Evolutionary conservation across 2,888 invertebrate species (phyloP), one percentile per base, ranked within the genome.

Genomic region (Plemyria rubiginata): DNA sequence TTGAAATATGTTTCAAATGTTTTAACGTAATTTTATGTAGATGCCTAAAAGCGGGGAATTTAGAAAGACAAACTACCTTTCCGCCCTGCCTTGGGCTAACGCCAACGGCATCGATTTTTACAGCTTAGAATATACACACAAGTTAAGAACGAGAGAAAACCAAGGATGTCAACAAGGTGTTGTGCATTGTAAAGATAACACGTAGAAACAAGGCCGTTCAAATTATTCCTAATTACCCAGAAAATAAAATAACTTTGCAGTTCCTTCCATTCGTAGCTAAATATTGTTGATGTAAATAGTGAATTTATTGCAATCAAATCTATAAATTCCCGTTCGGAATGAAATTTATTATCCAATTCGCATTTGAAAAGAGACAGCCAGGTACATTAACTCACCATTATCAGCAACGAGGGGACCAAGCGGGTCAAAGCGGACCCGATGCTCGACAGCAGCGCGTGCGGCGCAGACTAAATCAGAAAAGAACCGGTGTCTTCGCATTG

Each of bases 401-500:
- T 88, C 90, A 40, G 95, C 95, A 67, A 95, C 93, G 70, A 94
- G 90, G 48, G 95, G 95, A 68, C 95, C 95, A 51, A 96, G 92
- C 16, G 96, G 96, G 85, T 96, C 96, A 88, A 96, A 96, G 67
- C 95, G 94, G 72, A 96, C 96, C 75, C 95, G 95, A 86, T 96
- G 96, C 82, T 96, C 95, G 56, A 94, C 94, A 55, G 95, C 95
- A 72, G 95, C 95, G 78, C 95, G 94, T 49, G 96, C 95, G 72
- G 96, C 96, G 74, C 94, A 94, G 70, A 96, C 94, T 64, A 96
- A 93, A 80, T 96, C 96, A 57, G 96, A 95, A 87, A 96, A 96
- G 86, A 96, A 95, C 75, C 96, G 93, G 84, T 96, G 96, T 61
- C 96, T 93, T 67, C 96, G 94, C 73, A 96, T 85, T 68, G 96